Evolutionary conservation across 2,797 vertebrate species (phyloP), one percentile per base, ranked within the genome.

Genomic region (Leptatherina wallacei): DNA sequence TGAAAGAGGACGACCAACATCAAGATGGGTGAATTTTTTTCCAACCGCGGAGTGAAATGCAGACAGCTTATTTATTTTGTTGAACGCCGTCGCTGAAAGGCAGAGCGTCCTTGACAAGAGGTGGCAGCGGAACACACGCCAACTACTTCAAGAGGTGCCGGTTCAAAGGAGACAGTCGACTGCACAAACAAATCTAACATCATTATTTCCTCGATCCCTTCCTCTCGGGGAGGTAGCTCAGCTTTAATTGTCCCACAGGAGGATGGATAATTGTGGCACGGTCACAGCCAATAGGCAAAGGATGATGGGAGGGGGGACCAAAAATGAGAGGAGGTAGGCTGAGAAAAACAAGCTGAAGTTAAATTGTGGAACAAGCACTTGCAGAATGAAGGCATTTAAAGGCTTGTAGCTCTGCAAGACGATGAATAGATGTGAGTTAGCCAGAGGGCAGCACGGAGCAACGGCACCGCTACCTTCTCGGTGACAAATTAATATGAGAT

Each of bases 161-260:
- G 71, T 85, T 90, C 80, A 87, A 89, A 85, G 68, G 61, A 86
- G 78, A 69, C 59, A 61, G 69, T 24, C 61, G 51, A 66, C 54
- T 71, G 66, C 58, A 69, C 30, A 44, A 84, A 72, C 69, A 76
- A 82, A 84, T 79, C 65, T 69, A 74, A 80, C 83, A 83, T 86
- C 75, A 70, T 88, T 88, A 89, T 82, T 86, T 86, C 42, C 73
- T 84, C 65, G 2, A 22, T 72, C 54, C 32, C 81, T 78, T 65
- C 63, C 22, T 24, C 64, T 65, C n/a, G 2, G 65, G 73, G 85
- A 73, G 66, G 75, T 51, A 80, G 72, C 73, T 84, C 44, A 5
- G 56, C 80, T 91, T 89, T 92, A 92, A 92, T 90, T 89, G 88
- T 93, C 90, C 83, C 88, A 82, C 86, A 81, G 88, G 88, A 91